Evolutionary conservation across 2,888 invertebrate genomes (phyloP).

Genomic region (Meghimatium bilineatum): DNA sequence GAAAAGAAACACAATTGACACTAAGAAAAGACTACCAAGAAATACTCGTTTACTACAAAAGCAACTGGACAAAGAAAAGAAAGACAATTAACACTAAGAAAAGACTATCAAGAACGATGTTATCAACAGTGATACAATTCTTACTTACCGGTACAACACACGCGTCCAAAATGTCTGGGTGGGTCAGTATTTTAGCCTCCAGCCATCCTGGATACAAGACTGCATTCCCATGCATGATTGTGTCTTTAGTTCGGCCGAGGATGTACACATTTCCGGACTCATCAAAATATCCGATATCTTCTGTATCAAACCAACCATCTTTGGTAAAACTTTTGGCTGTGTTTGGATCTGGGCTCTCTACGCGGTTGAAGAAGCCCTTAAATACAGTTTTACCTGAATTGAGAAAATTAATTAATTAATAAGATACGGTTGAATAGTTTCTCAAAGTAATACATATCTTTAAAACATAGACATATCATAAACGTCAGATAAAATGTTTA

Average conservation of each 20-base stretch:
- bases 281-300: constrained; percentile 17
- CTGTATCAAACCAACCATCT: constrained; percentile 33
- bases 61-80: too few species aligned
- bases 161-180: constrained; percentile 13
- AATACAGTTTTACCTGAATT: background rate
- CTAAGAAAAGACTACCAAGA: too few species aligned
- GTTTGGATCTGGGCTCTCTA: constrained; percentile 31
- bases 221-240: constrained; percentile 5
- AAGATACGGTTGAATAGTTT: background rate
- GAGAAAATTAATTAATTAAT: background rate
- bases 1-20: too few species aligned
- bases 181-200: constrained; percentile 10
- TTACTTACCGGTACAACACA: constrained; percentile 26
- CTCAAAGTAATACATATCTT: too few species aligned
- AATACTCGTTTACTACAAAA: too few species aligned
- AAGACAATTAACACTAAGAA: too few species aligned
- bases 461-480: too few species aligned
- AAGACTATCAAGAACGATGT: background rate
- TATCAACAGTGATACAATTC: background rate
- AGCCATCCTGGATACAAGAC: constrained; percentile 36
- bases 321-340: constrained; percentile 28
- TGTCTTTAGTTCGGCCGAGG: constrained; percentile 25
- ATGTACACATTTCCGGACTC: constrained; percentile 26
- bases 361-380: constrained; percentile 15
- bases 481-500: too few species aligned